Conservation (phyloP, 2,888 invertebrate species). For the Apomyelois bistriatella region DNA sequence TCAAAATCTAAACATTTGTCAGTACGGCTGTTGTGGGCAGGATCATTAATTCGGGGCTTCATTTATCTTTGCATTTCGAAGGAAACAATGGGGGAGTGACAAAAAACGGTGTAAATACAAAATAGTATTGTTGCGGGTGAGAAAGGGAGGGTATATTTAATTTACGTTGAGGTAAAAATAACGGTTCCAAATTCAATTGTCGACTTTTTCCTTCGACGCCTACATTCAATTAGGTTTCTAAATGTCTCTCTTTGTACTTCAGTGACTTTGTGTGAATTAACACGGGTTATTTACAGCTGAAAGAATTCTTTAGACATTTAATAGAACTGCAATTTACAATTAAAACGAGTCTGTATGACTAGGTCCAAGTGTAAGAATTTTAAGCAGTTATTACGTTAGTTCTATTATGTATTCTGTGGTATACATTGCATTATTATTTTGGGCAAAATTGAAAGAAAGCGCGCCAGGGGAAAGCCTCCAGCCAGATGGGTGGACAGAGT, state of each 20-base stretch:
- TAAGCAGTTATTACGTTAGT: no score
- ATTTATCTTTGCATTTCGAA: slow-evolving; percentile 53
- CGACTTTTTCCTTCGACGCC: background rate
- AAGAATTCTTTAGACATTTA: no score
- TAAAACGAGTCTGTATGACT: no score
- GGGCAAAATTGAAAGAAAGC: no score
- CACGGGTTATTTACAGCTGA: background rate
- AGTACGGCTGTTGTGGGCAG: slow-evolving; percentile 40
- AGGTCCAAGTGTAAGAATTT: no score
- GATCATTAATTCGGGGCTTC: slow-evolving; percentile 49
- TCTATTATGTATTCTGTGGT: no score
- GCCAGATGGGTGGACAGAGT: no score
- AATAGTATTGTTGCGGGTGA: slow-evolving; percentile 28
- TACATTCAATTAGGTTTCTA: background rate
- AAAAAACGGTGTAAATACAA: slow-evolving; percentile 43
- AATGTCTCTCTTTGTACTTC: background rate
- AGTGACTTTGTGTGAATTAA: background rate
- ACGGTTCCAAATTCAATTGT: slow-evolving; percentile 1
- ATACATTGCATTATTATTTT: no score
- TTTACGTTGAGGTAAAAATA: slow-evolving; percentile 2
- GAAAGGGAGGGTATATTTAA: slow-evolving; percentile 15
- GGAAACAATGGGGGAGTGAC: slow-evolving; percentile 50
- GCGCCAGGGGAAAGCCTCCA: no score
- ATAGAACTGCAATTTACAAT: no score
- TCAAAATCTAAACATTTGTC: slow-evolving; percentile 60